Conservation (phyloP, 1,140 invertebrate species). For the Galleria mellonella region DNA sequence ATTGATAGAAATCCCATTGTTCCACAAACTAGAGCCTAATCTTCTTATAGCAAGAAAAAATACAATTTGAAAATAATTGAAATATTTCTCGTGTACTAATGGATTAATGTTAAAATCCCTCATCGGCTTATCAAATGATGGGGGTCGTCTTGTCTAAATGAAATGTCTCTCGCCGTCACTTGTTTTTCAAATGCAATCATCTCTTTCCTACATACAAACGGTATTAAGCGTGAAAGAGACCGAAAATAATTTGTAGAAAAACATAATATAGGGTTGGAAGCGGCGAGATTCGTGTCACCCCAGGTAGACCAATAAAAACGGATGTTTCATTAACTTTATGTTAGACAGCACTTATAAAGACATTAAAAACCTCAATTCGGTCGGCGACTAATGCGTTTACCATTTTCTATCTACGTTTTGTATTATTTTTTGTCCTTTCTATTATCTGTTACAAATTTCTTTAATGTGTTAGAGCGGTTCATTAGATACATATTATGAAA, state of each 20-base stretch:
- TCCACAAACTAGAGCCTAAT: neutral
- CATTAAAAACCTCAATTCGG: slow-evolving; percentile 60
- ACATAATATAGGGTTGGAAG: slow-evolving; percentile 60
- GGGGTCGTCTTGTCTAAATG: slow-evolving; percentile 59
- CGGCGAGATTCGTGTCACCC: slow-evolving; percentile 52
- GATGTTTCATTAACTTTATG: slow-evolving; percentile 67
- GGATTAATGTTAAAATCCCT: slow-evolving; percentile 66
- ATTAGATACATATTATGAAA: no score
- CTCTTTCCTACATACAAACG: slow-evolving; percentile 19
- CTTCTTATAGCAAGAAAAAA: slow-evolving; percentile 12
- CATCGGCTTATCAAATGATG: slow-evolving; percentile 68
- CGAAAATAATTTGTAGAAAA: slow-evolving; percentile 62
- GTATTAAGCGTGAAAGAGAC: slow-evolving; percentile 22
- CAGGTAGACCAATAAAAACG: slow-evolving; percentile 72
- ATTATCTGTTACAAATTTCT: slow-evolving; percentile 18
- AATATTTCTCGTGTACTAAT: slow-evolving; percentile 50
- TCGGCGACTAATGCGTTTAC: slow-evolving; percentile 28
- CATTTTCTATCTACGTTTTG: slow-evolving; percentile 13
- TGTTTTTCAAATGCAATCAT: slow-evolving; percentile 26
- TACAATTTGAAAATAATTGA: slow-evolving; percentile 34
- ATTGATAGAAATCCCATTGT: neutral
- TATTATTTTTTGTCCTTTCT: slow-evolving; percentile 16
- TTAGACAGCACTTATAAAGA: slow-evolving; percentile 70
- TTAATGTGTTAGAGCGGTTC: no score
- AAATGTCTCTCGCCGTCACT: slow-evolving; percentile 58